Conservation (phyloP, 2,797 vertebrate species). For the Syngnathus rostellatus region DNA sequence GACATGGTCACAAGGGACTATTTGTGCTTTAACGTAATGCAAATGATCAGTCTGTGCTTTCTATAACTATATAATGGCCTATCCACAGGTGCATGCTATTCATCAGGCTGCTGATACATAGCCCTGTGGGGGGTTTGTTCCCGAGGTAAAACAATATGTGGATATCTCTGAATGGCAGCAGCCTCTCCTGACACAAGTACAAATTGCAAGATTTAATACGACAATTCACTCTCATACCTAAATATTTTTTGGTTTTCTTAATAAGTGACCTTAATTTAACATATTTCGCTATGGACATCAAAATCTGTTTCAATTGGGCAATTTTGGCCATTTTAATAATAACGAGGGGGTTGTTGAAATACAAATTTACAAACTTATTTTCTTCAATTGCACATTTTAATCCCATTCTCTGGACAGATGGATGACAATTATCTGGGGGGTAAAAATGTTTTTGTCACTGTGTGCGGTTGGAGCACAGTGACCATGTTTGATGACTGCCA, state of each 20-base stretch:
- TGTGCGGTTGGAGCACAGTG: not conserved
- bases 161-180: not conserved
- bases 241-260: not conserved
- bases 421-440: no score
- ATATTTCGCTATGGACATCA: no score
- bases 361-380: no score
- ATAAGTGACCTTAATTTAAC: no score
- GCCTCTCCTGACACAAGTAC: not conserved
- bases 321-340: no score
- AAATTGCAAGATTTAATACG: not conserved
- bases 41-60: not conserved
- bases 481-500: not conserved
- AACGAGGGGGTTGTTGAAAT: no score
- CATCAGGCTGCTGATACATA: not conserved
- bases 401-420: no score
- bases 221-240: not conserved
- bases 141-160: not conserved
- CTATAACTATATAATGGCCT: not conserved
- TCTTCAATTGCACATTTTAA: no score
- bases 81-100: not conserved
- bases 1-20: not conserved
- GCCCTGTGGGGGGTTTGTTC: not conserved
- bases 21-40: conserved; percentile 1
- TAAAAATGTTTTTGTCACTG: not conserved
- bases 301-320: no score